These are phyloP conservation scores for Anser cygnoides DNA, from an alignment of 2,113 vertebrate genomes.

Conservation along the genomic window DNA sequence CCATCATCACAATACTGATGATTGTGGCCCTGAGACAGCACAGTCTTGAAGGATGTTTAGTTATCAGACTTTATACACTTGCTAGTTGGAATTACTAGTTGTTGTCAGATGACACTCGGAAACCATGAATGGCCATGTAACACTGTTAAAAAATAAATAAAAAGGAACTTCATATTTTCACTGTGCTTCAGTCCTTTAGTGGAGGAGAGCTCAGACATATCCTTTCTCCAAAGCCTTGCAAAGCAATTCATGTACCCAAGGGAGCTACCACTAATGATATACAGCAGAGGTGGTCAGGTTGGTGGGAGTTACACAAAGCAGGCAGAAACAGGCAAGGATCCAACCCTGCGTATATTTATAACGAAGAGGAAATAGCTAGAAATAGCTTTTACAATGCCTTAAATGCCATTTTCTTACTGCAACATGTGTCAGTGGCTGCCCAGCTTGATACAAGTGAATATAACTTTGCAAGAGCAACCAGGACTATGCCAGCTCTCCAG, in stretches of 20 bases:
- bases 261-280: neutral
- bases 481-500: neutral
- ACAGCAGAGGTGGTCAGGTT: neutral
- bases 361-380: neutral
- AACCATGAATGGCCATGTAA: neutral
- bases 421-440: fast-evolving
- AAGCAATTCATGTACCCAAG: neutral
- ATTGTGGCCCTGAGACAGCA: fast-evolving
- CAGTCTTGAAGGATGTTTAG: neutral
- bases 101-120: neutral
- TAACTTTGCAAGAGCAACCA: neutral
- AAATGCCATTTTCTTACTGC: neutral
- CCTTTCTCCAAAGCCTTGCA: fast-evolving
- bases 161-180: neutral
- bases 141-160: neutral
- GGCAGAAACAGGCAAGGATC: neutral
- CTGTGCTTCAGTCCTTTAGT: neutral
- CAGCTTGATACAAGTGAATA: neutral
- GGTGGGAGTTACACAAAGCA: neutral
- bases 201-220: neutral
- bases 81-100: neutral
- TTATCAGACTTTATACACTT: neutral
- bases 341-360: neutral
- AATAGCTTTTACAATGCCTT: neutral
- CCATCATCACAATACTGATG: neutral